Conservation (phyloP, 1,140 invertebrate species). For the Augochlora pura region DNA sequence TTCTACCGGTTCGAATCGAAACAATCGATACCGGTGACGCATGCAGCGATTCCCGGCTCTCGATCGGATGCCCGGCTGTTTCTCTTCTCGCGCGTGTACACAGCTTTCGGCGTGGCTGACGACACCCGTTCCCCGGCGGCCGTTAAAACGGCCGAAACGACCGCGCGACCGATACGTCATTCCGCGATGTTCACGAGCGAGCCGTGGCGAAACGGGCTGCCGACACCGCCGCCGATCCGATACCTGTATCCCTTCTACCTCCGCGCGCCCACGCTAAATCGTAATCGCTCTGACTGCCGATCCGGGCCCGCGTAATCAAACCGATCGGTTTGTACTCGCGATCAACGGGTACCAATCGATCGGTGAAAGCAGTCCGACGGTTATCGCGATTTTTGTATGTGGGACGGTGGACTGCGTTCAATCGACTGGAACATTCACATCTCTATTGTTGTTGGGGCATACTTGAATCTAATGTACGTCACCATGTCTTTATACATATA, state of each 20-base stretch:
- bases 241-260: background rate
- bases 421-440: no score
- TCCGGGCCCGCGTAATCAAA: conserved; percentile 56
- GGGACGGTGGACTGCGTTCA: no score
- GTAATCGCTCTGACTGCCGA: conserved; percentile 71
- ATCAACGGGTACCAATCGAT: conserved; percentile 35
- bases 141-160: conserved; percentile 76
- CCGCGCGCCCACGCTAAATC: conserved; percentile 26
- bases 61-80: background rate
- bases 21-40: conserved; percentile 58
- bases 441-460: no score
- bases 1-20: conserved; percentile 44
- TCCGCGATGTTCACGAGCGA: conserved; percentile 59
- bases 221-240: conserved; percentile 61
- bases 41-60: conserved; percentile 1
- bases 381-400: background rate
- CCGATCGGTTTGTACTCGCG: conserved; percentile 12
- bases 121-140: conserved; percentile 72
- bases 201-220: conserved; percentile 44
- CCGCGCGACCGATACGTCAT: conserved; percentile 75
- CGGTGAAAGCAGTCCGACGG: background rate
- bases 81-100: conserved; percentile 56
- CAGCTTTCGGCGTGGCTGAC: conserved; percentile 69
- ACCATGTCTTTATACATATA: no score
- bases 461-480: no score